Evolutionary conservation across 2,888 invertebrate species (phyloP).

Genomic region (Chloroclysta siterata): DNA sequence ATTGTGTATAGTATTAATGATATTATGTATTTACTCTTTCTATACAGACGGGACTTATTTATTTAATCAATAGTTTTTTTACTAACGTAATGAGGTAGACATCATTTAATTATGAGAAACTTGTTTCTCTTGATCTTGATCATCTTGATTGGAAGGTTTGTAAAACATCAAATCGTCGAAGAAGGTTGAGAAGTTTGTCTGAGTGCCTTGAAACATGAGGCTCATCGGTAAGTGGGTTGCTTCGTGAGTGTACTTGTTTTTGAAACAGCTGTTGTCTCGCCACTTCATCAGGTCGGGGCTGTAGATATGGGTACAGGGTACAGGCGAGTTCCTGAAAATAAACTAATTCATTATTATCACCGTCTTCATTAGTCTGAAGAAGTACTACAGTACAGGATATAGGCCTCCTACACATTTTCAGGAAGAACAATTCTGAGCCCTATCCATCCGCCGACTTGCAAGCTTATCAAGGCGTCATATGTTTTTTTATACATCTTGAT

Average conservation of each 20-base stretch:
- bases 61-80: no score
- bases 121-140: neutral
- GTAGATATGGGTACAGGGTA: conserved; percentile 57
- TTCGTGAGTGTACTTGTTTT: conserved; percentile 42
- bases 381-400: no score
- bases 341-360: no score
- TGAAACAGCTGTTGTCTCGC: conserved; percentile 58
- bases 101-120: neutral
- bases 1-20: no score
- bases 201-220: conserved; percentile 34
- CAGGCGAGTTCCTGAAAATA: conserved; percentile 57
- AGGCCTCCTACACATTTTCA: no score
- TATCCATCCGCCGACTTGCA: no score
- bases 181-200: conserved; percentile 43
- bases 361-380: no score
- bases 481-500: no score
- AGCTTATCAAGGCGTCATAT: no score
- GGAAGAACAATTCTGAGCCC: no score
- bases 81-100: neutral
- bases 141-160: conserved; percentile 22
- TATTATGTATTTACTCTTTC: no score
- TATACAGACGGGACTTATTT: no score
- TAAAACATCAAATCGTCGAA: conserved; percentile 45
- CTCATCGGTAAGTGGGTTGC: conserved; percentile 36
- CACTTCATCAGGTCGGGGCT: conserved; percentile 59